These are phyloP conservation scores for Enchytraeus crypticus DNA, from an alignment of 2,888 invertebrate species.

Conservation along the genomic window DNA sequence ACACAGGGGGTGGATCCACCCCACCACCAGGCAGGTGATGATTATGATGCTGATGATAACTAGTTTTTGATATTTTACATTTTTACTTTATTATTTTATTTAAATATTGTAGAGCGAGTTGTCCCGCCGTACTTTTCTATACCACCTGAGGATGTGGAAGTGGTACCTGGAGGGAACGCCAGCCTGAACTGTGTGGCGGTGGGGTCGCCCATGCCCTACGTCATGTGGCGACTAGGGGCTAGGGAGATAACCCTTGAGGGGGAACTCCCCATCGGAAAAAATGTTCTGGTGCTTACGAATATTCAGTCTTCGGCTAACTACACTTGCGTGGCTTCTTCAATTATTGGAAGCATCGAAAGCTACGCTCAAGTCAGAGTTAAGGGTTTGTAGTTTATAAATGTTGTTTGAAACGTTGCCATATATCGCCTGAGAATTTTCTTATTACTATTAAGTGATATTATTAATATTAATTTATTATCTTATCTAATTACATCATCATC, in stretches of 20 bases:
- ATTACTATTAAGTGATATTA: background rate
- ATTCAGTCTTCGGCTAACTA: slow-evolving; percentile 89
- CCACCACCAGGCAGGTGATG: too few relatives aligned
- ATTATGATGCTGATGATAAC: too few relatives aligned
- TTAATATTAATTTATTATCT: background rate
- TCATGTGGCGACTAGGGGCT: slow-evolving; percentile 56
- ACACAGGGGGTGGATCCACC: too few relatives aligned
- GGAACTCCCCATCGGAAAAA: slow-evolving; percentile 53
- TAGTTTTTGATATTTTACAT: too few relatives aligned
- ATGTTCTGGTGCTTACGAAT: slow-evolving; percentile 74
- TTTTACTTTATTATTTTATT: too few relatives aligned
- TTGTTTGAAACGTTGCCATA: too few relatives aligned
- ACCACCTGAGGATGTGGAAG: slow-evolving; percentile 77
- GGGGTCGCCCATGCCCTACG: slow-evolving; percentile 94
- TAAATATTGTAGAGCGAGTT: slow-evolving; percentile 70
- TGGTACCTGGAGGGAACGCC: slow-evolving; percentile 79
- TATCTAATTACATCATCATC: too few relatives aligned
- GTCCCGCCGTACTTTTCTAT: slow-evolving; percentile 92
- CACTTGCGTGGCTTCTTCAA: slow-evolving; percentile 90
- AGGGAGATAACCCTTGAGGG: too few relatives aligned
- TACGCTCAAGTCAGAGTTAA: slow-evolving; percentile 84
- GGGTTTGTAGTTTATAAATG: slow-evolving; percentile 53
- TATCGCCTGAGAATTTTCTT: too few relatives aligned
- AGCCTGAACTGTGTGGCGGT: slow-evolving; percentile 93
- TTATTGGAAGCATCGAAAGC: slow-evolving; percentile 80